Conservation (phyloP, 2,888 invertebrate species). For the Dendrolimus pini region DNA sequence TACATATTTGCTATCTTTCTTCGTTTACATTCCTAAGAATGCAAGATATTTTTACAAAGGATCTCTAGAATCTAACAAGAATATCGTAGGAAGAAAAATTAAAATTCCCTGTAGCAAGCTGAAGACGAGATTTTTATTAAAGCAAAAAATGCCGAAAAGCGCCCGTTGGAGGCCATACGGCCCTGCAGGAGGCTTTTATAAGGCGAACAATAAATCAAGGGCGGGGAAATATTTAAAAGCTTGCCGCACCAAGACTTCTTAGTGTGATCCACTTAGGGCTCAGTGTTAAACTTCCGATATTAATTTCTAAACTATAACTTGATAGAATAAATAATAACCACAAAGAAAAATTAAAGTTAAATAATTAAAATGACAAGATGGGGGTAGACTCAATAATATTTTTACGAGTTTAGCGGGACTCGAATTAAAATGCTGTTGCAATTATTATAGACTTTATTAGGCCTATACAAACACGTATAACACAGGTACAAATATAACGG, state of each 20-base stretch:
- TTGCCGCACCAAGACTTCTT: conserved; percentile 61
- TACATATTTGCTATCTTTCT: too few relatives aligned
- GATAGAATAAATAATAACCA: too few relatives aligned
- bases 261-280: conserved; percentile 49
- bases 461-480: too few relatives aligned
- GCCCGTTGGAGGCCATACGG: conserved; percentile 24
- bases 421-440: too few relatives aligned
- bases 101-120: conserved; percentile 40
- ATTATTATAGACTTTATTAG: too few relatives aligned
- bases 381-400: too few relatives aligned
- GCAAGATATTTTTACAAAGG: not conserved
- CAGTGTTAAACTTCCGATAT: not conserved
- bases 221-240: conserved; percentile 72
- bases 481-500: too few relatives aligned
- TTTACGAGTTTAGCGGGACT: too few relatives aligned
- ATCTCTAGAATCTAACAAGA: conserved; percentile 26
- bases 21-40: too few relatives aligned
- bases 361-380: too few relatives aligned
- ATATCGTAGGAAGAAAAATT: conserved; percentile 53
- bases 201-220: conserved; percentile 69
- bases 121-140: conserved; percentile 39
- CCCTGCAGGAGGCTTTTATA: conserved; percentile 50
- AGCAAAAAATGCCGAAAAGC: conserved; percentile 38
- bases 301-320: too few relatives aligned
- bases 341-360: too few relatives aligned